Percentiles rank a stretch among this genome's conserved stretches.
Conservation (phyloP, 2,113 vertebrate genomes). For the Nycticryphes semicollaris region DNA sequence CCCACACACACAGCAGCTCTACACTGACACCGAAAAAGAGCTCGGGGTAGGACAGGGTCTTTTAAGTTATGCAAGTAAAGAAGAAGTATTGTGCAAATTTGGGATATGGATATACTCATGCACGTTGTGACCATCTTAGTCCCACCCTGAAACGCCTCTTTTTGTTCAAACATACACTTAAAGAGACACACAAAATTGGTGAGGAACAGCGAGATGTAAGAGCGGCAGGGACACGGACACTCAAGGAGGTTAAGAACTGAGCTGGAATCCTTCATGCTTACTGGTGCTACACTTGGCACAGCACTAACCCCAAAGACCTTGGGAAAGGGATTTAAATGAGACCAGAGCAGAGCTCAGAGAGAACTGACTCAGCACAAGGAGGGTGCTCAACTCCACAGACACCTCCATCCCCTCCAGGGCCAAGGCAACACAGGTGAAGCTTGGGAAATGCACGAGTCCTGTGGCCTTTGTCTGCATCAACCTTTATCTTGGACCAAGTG, state of each 20-base stretch:
- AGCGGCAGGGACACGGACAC: rapidly evolving
- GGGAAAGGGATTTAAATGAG: not conserved
- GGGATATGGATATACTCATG: rapidly evolving
- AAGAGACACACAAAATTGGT: not conserved
- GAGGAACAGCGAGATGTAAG: not conserved
- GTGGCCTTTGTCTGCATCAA: rapidly evolving
- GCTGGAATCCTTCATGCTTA: not conserved
- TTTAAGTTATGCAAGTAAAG: not conserved
- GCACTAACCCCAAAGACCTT: not conserved
- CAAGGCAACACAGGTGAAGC: not conserved
- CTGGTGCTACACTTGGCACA: not conserved
- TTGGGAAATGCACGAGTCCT: not conserved
- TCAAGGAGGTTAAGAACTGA: not conserved
- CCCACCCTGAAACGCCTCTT: not conserved
- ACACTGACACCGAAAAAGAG: not conserved
- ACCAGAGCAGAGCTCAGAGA: not conserved
- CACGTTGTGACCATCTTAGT: not conserved
- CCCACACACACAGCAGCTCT: not conserved
- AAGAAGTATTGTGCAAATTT: not conserved
- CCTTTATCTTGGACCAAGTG: not conserved
- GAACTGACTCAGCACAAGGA: not conserved
- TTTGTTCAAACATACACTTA: not conserved
- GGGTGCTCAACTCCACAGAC: not conserved
- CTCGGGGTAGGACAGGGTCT: rapidly evolving
- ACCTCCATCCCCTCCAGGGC: not conserved